phyloP scores from a whole-genome alignment of 2,888 invertebrate genomes.

The Zhengitettix transpicula region DNA sequence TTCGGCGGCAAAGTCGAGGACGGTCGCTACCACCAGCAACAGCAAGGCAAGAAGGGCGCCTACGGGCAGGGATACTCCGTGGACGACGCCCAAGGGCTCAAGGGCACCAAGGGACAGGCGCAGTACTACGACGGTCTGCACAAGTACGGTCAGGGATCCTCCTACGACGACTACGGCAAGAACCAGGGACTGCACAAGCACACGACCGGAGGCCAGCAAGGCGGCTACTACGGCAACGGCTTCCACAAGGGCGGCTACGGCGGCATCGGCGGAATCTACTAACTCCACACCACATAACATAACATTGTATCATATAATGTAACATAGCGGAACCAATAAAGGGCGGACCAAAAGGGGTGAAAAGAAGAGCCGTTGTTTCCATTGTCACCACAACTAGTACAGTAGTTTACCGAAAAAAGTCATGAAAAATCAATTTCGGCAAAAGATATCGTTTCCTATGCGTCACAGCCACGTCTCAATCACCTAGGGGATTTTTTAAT shows the following conservation, averaged over 20 bases:
- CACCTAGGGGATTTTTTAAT: too few relatives aligned
- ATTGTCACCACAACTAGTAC: too few relatives aligned
- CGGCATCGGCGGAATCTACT: neutral
- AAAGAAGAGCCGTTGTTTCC: too few relatives aligned
- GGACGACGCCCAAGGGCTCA: neutral
- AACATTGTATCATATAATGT: too few relatives aligned
- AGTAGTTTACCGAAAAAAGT: too few relatives aligned
- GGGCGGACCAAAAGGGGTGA: too few relatives aligned
- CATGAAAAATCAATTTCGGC: too few relatives aligned
- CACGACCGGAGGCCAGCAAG: neutral
- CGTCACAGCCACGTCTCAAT: too few relatives aligned
- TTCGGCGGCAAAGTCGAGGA: constrained; percentile 5
- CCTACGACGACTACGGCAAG: neutral
- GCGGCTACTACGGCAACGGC: neutral
- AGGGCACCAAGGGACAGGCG: neutral
- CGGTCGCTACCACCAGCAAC: neutral
- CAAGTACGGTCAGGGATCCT: neutral
- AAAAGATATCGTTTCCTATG: too few relatives aligned
- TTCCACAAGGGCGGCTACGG: neutral
- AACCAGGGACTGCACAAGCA: neutral
- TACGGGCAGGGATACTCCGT: constrained; percentile 1
- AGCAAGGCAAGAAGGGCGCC: neutral
- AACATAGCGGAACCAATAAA: too few relatives aligned
- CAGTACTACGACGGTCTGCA: neutral
- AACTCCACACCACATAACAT: neutral